These are phyloP conservation scores for Zygothrica quintamaculata DNA, from an alignment of 2,888 invertebrate genomes.

Conservation along the genomic window DNA sequence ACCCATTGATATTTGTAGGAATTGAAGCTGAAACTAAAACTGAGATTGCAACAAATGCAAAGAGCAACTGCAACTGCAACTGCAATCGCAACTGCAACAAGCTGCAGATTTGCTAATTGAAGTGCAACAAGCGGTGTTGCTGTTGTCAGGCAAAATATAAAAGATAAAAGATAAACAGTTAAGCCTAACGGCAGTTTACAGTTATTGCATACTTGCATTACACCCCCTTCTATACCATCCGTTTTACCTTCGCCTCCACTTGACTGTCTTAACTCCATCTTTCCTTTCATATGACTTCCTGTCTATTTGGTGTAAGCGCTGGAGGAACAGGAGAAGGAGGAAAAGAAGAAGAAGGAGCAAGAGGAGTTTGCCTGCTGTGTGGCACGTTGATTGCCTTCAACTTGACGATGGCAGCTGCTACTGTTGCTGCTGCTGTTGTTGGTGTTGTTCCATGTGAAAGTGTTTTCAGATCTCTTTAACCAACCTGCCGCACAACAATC, in stretches of 20 bases:
- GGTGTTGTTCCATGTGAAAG: conserved; percentile 36
- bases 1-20: background rate
- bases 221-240: background rate
- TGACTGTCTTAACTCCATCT: background rate
- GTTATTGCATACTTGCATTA: background rate
- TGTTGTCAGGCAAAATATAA: conserved; percentile 24
- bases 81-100: background rate
- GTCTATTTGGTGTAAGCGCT: conserved; percentile 28
- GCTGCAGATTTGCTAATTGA: conserved; percentile 36
- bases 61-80: background rate
- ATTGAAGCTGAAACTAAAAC: background rate
- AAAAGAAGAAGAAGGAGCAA: too few species aligned
- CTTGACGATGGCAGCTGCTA: conserved; percentile 39
- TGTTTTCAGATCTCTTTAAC: conserved; percentile 18
- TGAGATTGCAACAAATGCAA: background rate
- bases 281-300: conserved; percentile 22
- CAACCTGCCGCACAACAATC: background rate
- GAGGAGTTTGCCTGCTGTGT: conserved; percentile 19
- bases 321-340: too few species aligned
- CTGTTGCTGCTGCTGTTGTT: too few species aligned
- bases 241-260: too few species aligned
- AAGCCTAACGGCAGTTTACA: conserved; percentile 15
- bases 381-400: conserved; percentile 50
- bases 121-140: conserved; percentile 15
- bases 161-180: conserved; percentile 34